A percentile compares a stretch with the other conserved stretches of the same genome.
phyloP scores from a whole-genome alignment of 2,888 invertebrate species.

The Callyntrura guangdongensis region DNA sequence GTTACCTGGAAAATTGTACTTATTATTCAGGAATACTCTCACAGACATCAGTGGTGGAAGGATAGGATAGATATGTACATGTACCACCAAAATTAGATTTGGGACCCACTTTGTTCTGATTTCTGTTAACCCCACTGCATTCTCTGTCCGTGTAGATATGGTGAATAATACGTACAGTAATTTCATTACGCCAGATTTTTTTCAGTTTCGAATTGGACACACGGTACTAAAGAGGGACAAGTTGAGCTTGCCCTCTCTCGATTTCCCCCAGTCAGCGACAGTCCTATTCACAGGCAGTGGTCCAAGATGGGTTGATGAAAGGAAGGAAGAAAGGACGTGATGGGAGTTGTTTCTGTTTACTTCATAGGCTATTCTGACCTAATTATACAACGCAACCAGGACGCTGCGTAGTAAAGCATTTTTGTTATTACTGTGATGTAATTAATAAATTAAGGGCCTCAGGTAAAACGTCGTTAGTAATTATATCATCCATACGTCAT shows the following conservation, averaged over 20 bases:
- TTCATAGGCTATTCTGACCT: not conserved
- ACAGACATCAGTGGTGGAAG: not conserved
- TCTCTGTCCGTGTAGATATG: not conserved
- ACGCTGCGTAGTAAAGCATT: too few relatives aligned
- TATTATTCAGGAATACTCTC: not conserved
- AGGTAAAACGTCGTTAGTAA: too few relatives aligned
- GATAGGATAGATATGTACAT: not conserved
- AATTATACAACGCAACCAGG: too few relatives aligned
- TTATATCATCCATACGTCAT: too few relatives aligned
- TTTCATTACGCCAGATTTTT: slow-evolving; percentile 6
- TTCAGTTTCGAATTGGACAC: slow-evolving; percentile 27
- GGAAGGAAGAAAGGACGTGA: not conserved
- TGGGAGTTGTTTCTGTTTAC: not conserved
- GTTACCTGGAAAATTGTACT: not conserved
- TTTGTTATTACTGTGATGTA: too few relatives aligned
- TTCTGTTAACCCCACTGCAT: too few relatives aligned
- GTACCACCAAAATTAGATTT: not conserved
- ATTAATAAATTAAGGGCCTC: too few relatives aligned
- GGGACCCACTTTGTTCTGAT: not conserved
- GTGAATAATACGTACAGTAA: not conserved
- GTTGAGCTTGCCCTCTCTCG: not conserved
- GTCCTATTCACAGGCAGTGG: too few relatives aligned
- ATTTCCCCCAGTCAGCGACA: not conserved
- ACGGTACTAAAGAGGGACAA: not conserved
- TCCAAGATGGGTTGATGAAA: not conserved